Conservation (phyloP, 2,797 vertebrate genomes). For the Bradypodion ventrale region DNA sequence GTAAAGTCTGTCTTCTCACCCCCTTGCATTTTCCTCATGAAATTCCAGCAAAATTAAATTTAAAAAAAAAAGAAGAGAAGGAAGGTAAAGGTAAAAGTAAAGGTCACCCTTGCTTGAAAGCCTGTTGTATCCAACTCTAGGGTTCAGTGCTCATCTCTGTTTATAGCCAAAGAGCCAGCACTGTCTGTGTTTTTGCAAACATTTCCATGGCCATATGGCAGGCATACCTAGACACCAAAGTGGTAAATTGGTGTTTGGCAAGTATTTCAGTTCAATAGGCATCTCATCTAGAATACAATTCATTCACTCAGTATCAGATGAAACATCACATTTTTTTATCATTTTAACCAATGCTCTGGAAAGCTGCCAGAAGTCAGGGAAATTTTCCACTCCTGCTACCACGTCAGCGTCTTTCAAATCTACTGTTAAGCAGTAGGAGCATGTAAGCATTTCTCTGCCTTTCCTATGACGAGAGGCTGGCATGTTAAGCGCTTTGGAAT, state of each 20-base stretch:
- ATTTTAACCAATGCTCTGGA: constrained; percentile 52
- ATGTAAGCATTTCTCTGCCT: constrained; percentile 55
- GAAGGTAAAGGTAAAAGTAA: too few species aligned
- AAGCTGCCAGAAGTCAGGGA: constrained; percentile 42
- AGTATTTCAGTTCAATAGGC: neutral
- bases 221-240: too few species aligned
- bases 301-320: constrained; percentile 46
- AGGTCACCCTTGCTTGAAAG: too few species aligned
- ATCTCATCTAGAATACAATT: constrained; percentile 20
- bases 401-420: constrained; percentile 58
- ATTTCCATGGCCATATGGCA: too few species aligned
- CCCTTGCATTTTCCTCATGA: constrained; percentile 15
- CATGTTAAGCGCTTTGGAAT: constrained; percentile 64
- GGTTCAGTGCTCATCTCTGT: too few species aligned
- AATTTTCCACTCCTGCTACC: constrained; percentile 64
- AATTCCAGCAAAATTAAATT: constrained; percentile 32
- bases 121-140: too few species aligned
- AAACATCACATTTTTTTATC: constrained; percentile 60
- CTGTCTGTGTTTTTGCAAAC: too few species aligned
- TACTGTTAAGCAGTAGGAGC: constrained; percentile 59
- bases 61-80: too few species aligned
- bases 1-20: constrained; percentile 3
- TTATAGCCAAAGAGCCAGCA: too few species aligned
- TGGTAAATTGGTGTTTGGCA: neutral
- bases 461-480: constrained; percentile 65